Conservation (phyloP, 1,140 invertebrate species). For the Drosophila equinoxialis region DNA sequence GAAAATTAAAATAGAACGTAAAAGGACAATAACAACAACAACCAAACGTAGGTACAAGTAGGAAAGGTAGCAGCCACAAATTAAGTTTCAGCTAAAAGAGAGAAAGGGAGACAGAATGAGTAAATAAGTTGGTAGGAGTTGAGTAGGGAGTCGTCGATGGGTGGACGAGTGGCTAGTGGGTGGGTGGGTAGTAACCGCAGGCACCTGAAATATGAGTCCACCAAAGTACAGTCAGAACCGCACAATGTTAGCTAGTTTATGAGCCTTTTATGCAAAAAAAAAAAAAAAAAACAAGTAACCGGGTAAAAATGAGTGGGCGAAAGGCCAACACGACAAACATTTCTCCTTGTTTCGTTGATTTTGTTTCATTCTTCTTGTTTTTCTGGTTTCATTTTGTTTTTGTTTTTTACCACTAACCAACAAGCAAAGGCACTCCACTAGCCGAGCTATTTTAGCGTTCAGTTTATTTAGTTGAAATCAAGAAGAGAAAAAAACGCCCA, state of each 20-base stretch:
- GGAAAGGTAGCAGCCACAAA: slow-evolving; percentile 37
- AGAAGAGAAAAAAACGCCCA: too few relatives aligned
- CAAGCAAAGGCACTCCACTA: slow-evolving; percentile 17
- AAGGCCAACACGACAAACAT: slow-evolving; percentile 64
- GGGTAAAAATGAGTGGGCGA: slow-evolving; percentile 5
- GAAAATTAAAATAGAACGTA: slow-evolving; percentile 1
- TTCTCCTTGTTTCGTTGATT: slow-evolving; percentile 42
- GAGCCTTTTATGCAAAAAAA: slow-evolving; percentile 28
- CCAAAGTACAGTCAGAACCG: slow-evolving; percentile 28
- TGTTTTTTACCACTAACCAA: slow-evolving; percentile 30
- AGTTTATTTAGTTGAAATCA: slow-evolving; percentile 20
- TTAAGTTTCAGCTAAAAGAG: slow-evolving; percentile 34
- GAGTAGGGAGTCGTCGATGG: background rate
- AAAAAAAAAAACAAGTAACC: background rate
- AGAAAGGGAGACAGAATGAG: background rate
- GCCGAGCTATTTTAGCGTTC: slow-evolving; percentile 17
- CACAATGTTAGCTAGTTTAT: slow-evolving; percentile 60
- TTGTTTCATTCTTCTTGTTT: slow-evolving; percentile 38
- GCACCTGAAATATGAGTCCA: slow-evolving; percentile 43
- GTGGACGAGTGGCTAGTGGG: background rate
- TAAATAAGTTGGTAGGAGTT: background rate
- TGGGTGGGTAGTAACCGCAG: background rate
- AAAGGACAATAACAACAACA: background rate
- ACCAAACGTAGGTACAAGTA: background rate
- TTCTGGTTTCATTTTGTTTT: slow-evolving; percentile 24